Evolutionary conservation across 1,140 invertebrate species (phyloP), one percentile per base, ranked within the genome.

Genomic region (Sycophaga agraensis): DNA sequence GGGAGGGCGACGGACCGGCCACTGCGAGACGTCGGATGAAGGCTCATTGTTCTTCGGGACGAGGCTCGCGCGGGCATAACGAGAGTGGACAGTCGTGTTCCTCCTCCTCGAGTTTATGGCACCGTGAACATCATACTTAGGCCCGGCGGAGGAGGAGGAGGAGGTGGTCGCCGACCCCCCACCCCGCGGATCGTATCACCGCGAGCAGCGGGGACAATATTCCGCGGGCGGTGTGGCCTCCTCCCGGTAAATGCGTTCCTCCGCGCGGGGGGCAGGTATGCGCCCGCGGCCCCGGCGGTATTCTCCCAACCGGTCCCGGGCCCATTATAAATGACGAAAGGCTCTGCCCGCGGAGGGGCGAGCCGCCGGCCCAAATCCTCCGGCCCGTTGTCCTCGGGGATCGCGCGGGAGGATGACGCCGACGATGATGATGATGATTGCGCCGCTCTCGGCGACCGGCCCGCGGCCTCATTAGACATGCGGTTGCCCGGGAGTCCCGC

Each of bases 111-210:
- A 50, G 42, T 37, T 58, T 62, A 50, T 55, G 51, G 35, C 53
- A 50, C 43, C 12, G 59, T 34, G 59, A 62, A 62, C 59, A 56
- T 62, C 59, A 56, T 62, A 62, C 59, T 62, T 50, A 56, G 56
- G 59, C 31, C 22, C 14, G n/a, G 26, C n/a, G n/a, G 11, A 35
- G 55, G 28, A 51, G 9, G 19, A 1, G 16, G 11, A 8, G 43
- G 9, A 34, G 8, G 16, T 28, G 4, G 0, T 1, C 46, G 16
- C 46, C 8, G 11, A 22, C 19, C 4, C 49, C 1, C 19, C 56
- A 8, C 45, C 39, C n/a, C 12, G 12, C 21, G 58, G 48, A 60
- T 60, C 53, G 45, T 59, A 50, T 59, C 57, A 16, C 35, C 12
- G 35, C 45, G 12, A 31, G 2, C 8, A 16, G 14, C 7, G 1